Evolutionary conservation across 2,113 vertebrate genomes (phyloP), one percentile per base, ranked within the genome.

Genomic region (Cinclus cinclus): DNA sequence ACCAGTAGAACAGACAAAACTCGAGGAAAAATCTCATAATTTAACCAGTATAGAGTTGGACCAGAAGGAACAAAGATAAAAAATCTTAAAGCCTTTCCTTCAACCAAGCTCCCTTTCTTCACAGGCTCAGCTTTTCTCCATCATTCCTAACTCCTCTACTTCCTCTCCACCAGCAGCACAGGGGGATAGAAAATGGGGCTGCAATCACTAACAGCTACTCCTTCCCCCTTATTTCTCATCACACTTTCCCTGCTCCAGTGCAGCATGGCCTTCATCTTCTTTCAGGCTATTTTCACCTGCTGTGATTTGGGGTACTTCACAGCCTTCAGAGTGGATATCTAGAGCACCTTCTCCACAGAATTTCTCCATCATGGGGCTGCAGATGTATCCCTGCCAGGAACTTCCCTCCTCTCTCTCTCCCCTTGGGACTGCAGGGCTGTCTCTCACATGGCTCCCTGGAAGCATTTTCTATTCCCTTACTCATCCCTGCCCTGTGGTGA

Each of bases 361-460:
- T 33, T 41, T 37, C 27, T 44, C 22, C 6, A 1, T 49, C 15
- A 30, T 33, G 31, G 5, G 14, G 17, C 14, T 27, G 5, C 24
- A 58, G 50, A 21, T 17, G 6, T 25, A 73, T 37, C 27, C 27
- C 22, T 73, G 17, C 27, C 7, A 23, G 10, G 15, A 56, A 8
- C 3, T 23, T 12, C 9, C 22, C 15, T 42, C 6, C 14, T 25
- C 19, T 55, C 15, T 7, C 12, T 73, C 31, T 19, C 18, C 21
- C 2, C 18, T 65, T 3, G 0, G 8, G 18, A 7, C 7, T n/a
- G 2, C 19, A 37, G 19, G 6, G 13, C 20, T 33, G 33, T 65
- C 52, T 65, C 33, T 59, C 22, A 24, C 19, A 23, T 0, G 0
- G 8, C 7, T 74, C 5, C 22, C 6, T 33, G 37, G 33, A 10